Evolutionary conservation across 2,888 invertebrate species (phyloP), one percentile per base, ranked within the genome.

Genomic region (Aleiodes alternator): DNA sequence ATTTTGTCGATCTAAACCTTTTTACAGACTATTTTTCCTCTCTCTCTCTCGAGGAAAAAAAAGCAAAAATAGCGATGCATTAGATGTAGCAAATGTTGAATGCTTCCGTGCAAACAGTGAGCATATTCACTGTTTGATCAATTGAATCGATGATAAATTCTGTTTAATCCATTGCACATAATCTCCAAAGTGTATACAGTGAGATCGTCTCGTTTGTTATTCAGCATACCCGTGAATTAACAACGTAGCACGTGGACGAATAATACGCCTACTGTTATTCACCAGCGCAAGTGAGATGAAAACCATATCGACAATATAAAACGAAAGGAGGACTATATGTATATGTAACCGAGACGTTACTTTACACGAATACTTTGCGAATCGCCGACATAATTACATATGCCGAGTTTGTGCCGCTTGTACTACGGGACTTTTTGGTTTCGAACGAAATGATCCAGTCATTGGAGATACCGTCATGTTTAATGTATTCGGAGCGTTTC

Each of bases 401-500:
- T 83, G 82, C 82, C 82, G 80, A 78, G 80, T 80, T 80, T 53
- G 68, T 77, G 76, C 76, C 76, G 76, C 64, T 74, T 76, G 69
- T 75, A 75, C 75, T 76, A 76, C 77, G 82, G 79, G 80, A 82
- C 83, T 82, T 80, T 64, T 64, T 29, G 51, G 79, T 61, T 72
- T 79, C 78, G 77, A 78, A 83, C 80, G 80, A 82, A 83, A 83
- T 81, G 80, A 83, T 81, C 80, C 81, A 84, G 83, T 84, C 84
- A 84, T 83, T 82, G 81, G 78, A 80, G 69, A 76, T 79, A 79
- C 81, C 80, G 81, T 82, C 81, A 82, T 81, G 81, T 84, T 84
- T 84, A 84, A 84, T 85, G 85, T 81, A 84, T 84, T 85, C 84
- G 80, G 84, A 84, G 83, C 84, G 81, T 80, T 82, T 78, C 79